Base-by-base conservation (phyloP, 2,113 vertebrate species). In the Lamprotornis superbus region DNA sequence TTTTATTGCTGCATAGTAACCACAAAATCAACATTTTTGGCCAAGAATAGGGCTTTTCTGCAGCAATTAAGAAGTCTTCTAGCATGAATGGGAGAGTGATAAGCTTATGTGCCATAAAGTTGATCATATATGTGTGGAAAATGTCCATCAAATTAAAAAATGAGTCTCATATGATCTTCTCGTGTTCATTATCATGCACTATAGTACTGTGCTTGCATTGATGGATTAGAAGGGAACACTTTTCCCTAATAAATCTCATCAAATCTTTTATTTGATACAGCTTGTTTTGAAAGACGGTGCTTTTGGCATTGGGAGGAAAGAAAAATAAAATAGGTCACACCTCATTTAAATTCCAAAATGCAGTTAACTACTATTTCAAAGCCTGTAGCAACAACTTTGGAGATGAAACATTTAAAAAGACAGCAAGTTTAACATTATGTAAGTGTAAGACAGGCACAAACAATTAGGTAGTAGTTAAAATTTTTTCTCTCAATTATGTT, bases 281-380 rank as follows among this genome's bases (percentile, higher is more conserved):
- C 55, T 83, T 92, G 31, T 85, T 95, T 93, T 79, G 69, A 91
- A 94, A 91, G 33, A 52, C 27, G 76, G 22, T 88, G 49, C n/a
- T 93, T 90, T 94, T 73, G 61, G 57, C 57, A 79, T 10, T n/a
- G 25, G 21, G 27, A 28, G 33, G 4, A 20, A 47, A 47, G 50
- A 57, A 71, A 71, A 39, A 50, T 28, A 83, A 94, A 94, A 65
- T 85, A 95, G 81, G 88, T 81, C 86, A 80, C 49, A 76, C 50
- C 60, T 96, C 40, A 93, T 96, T 65, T 90, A 87, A 90, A 96
- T 93, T 96, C 69, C 68, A 91, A 88, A 94, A 84, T 50, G 44
- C 76, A 53, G 50, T 89, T 88, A 95, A 87, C 69, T 82, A 73
- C 40, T 91, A 35, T 92, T 94, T 97, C 61, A 94, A 92, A 93